Evolutionary conservation across 1,140 invertebrate species (phyloP).

Genomic region (Cephus cinctus): DNA sequence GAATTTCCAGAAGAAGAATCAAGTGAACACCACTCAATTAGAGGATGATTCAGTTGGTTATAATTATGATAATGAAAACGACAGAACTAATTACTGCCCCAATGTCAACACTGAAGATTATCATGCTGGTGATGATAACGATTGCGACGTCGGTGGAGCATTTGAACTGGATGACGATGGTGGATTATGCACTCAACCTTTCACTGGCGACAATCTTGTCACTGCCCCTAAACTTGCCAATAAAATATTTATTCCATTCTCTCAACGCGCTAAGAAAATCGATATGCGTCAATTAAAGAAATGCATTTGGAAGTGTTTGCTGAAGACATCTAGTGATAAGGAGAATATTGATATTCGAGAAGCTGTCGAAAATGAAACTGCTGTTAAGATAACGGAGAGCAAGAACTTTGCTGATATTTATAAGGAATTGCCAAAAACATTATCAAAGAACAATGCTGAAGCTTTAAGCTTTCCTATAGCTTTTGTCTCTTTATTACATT

Average conservation of each 20-base stretch:
- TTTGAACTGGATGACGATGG: constrained; percentile 46
- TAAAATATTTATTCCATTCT: constrained; percentile 71
- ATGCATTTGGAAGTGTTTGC: constrained; percentile 66
- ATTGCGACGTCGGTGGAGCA: constrained; percentile 45
- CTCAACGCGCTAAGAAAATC: constrained; percentile 74
- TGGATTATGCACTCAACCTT: constrained; percentile 44
- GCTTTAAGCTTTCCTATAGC: constrained; percentile 74
- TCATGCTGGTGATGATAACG: constrained; percentile 44
- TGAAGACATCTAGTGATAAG: constrained; percentile 25
- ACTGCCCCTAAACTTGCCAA: constrained; percentile 56
- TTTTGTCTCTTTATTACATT: constrained; percentile 74
- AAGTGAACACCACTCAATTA: constrained; percentile 23
- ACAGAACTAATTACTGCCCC: constrained; percentile 53
- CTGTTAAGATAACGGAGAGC: constrained; percentile 12
- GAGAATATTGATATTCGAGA: constrained; percentile 33
- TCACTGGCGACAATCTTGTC: constrained; percentile 59
- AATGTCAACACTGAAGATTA: constrained; percentile 40
- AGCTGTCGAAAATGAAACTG: constrained; percentile 35
- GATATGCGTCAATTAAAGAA: constrained; percentile 77
- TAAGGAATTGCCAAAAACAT: constrained; percentile 58
- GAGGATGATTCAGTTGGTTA: constrained; percentile 46
- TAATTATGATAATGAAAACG: constrained; percentile 58
- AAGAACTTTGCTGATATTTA: constrained; percentile 58
- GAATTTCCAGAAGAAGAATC: constrained; percentile 19
- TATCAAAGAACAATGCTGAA: constrained; percentile 64